Percentiles rank a stretch among this genome's conserved stretches.
Conservation (phyloP, 1,140 invertebrate genomes). For the Pachypeltis micranthus region DNA sequence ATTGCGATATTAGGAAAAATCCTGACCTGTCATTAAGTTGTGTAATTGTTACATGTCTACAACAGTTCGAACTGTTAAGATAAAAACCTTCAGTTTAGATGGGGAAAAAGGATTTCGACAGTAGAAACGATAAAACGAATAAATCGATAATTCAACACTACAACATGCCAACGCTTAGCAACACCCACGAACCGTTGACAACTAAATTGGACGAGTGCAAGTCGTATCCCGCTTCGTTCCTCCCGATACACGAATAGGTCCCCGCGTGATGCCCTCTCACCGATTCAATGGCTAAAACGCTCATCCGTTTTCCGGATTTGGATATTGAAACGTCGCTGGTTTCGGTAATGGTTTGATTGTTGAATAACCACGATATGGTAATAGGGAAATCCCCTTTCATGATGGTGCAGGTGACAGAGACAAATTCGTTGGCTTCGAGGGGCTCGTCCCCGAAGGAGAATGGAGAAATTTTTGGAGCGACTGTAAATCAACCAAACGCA, state of each 20-base stretch:
- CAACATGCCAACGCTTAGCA: too few relatives aligned
- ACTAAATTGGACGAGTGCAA: conserved; percentile 24
- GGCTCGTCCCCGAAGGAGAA: conserved; percentile 45
- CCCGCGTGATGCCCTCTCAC: conserved; percentile 44
- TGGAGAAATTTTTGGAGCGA: conserved; percentile 45
- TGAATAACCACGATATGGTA: conserved; percentile 56
- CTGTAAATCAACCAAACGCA: too few relatives aligned
- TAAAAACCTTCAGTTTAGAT: neutral
- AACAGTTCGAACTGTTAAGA: too few relatives aligned
- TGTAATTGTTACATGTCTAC: too few relatives aligned
- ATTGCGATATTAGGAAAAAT: too few relatives aligned
- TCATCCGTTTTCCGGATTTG: conserved; percentile 51
- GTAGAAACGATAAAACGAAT: too few relatives aligned
- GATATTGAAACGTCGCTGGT: conserved; percentile 45
- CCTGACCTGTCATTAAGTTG: too few relatives aligned
- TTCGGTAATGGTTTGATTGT: conserved; percentile 31
- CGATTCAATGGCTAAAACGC: conserved; percentile 34
- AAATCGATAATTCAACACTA: too few relatives aligned
- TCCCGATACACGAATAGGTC: conserved; percentile 49
- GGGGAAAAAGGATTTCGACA: neutral
- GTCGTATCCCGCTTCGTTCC: conserved; percentile 51
- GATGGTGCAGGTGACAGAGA: conserved; percentile 50
- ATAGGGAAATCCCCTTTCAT: conserved; percentile 64
- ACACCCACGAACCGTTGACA: conserved; percentile 26
- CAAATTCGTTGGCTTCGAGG: conserved; percentile 32